Conservation (phyloP, 1,140 invertebrate species). For the Bombus impatiens region DNA sequence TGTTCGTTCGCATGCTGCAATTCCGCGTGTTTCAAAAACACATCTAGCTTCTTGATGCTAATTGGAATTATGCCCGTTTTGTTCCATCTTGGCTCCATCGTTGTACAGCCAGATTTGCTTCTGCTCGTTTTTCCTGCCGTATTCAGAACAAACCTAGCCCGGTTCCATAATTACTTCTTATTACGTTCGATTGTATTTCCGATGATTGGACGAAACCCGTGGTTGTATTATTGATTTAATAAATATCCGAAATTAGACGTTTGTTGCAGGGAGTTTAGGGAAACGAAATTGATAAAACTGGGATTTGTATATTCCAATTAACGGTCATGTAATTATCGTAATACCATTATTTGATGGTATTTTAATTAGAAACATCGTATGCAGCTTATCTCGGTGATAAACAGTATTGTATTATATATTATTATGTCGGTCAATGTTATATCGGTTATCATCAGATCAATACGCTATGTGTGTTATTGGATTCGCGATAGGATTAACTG, state of each 20-base stretch:
- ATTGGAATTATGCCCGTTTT: conserved; percentile 27
- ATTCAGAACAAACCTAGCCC: no score
- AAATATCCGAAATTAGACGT: neutral
- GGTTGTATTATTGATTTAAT: no score
- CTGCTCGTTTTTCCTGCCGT: no score
- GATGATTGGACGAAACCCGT: neutral
- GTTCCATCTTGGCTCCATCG: neutral
- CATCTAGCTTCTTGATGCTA: conserved; percentile 14
- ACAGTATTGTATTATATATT: neutral
- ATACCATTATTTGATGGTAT: neutral
- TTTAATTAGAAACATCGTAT: conserved; percentile 12
- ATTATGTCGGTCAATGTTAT: neutral
- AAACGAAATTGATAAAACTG: neutral
- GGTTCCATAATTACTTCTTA: neutral
- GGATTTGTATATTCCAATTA: conserved; percentile 8
- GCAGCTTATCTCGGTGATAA: neutral
- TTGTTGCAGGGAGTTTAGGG: no score
- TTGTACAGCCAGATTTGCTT: neutral
- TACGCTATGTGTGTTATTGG: neutral
- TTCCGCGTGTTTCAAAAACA: conserved; percentile 10
- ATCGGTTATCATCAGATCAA: neutral
- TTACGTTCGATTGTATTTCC: neutral
- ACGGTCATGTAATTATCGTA: neutral
- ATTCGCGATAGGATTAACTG: neutral
- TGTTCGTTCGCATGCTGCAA: neutral